These are phyloP conservation scores for Agonopterix heracliana DNA, from an alignment of 2,888 invertebrate genomes.

Conservation along the genomic window DNA sequence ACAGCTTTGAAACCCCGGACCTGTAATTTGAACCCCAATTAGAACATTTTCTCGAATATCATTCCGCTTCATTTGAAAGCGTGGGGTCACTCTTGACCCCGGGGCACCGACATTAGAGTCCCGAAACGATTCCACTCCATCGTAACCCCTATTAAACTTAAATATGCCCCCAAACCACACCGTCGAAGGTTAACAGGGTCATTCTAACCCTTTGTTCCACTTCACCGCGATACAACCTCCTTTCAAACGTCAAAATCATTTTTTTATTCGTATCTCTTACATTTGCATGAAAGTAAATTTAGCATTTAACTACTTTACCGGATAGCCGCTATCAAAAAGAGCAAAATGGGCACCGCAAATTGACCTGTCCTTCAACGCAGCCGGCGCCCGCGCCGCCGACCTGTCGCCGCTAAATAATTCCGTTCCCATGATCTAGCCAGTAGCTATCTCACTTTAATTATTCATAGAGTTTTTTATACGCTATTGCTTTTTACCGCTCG, in stretches of 20 bases:
- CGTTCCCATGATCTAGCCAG: conserved; percentile 75
- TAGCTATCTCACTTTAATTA: conserved; percentile 75
- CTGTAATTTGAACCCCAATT: conserved; percentile 68
- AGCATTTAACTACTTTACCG: conserved; percentile 19
- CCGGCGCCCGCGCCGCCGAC: conserved; percentile 50
- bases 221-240: conserved; percentile 37
- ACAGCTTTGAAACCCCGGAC: conserved; percentile 45
- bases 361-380: conserved; percentile 68
- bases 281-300: conserved; percentile 53
- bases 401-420: conserved; percentile 69
- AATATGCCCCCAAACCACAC: conserved; percentile 67
- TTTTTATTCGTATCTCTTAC: conserved; percentile 28
- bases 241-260: conserved; percentile 34
- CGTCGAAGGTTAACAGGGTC: conserved; percentile 48
- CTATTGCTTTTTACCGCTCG: conserved; percentile 69
- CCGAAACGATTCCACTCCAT: conserved; percentile 50
- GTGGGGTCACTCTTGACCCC: conserved; percentile 58
- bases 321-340: conserved; percentile 43
- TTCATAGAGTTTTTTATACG: conserved; percentile 73
- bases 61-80: conserved; percentile 51
- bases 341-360: conserved; percentile 64
- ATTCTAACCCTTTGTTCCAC: conserved; percentile 42
- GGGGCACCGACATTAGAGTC: conserved; percentile 60
- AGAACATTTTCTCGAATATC: conserved; percentile 73
- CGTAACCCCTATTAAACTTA: conserved; percentile 70